Evolutionary conservation across 2,797 vertebrate species (phyloP).

Genomic region (Parotocinclus haroldoi): DNA sequence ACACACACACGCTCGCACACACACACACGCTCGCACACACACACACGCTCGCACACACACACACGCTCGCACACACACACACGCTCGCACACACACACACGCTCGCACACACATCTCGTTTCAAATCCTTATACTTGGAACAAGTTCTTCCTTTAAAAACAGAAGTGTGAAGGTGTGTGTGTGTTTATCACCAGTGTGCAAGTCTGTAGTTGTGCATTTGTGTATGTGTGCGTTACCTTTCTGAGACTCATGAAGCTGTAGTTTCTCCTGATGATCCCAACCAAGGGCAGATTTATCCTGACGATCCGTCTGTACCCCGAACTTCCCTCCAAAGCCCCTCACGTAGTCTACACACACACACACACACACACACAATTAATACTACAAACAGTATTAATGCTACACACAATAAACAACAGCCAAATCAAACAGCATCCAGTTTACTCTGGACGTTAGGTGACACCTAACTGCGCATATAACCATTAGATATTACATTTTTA

Average conservation of each 20-base stretch:
- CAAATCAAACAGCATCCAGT: no score
- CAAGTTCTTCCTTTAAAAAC: not conserved
- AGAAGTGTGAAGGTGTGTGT: not conserved
- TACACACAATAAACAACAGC: no score
- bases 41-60: not conserved
- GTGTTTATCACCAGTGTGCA: not conserved
- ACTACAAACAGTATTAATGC: not conserved
- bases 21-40: no score
- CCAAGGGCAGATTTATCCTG: slow-evolving; percentile 95
- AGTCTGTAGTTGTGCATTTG: slow-evolving; percentile 5
- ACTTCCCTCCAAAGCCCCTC: slow-evolving; percentile 95
- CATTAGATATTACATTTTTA: no score
- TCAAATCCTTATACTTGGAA: not conserved
- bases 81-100: not conserved
- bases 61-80: not conserved
- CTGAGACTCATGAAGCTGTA: slow-evolving; percentile 93
- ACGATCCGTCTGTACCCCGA: slow-evolving; percentile 92
- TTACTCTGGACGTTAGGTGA: no score
- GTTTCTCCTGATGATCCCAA: slow-evolving; percentile 97
- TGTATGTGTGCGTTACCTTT: slow-evolving; percentile 75
- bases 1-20: no score
- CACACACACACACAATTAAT: slow-evolving; percentile 35
- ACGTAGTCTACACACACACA: slow-evolving; percentile 78
- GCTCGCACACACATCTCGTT: not conserved
- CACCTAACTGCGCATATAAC: no score